Base-by-base conservation (phyloP, 2,888 invertebrate species). In the Hermodice carunculata region DNA sequence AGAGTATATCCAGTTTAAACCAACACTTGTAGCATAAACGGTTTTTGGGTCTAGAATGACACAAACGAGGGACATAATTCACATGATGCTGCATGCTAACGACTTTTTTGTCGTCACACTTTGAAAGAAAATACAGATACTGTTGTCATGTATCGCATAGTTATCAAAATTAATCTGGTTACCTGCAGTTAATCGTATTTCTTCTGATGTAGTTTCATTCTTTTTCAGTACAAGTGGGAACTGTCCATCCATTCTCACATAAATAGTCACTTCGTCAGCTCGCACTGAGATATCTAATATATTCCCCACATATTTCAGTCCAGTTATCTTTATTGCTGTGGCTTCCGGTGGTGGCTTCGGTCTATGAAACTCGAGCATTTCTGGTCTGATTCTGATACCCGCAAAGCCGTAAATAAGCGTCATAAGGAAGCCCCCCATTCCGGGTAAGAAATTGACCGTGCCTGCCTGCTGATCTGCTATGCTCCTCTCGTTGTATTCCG, bases 381-480 rank as follows among this genome's bases (percentile, higher is more conserved):
- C 70, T 1, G 75, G 75, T 31, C 74, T 62, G n/a, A 76, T 66
- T 28, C 74, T 62, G 6, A 76, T 43, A 0, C 76, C 76, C 14
- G 67, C 71, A 49, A 65, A 76, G 42, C 76, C 75, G 49, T 66
- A 70, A 52, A 76, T 60, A 17, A 76, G 56, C 11, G 76, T 75
- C 64, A 76, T 75, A 11, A 76, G 40, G 44, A 68, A 76, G 48
- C 62, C 76, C 0, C 73, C 76, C 67, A 71, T 70, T 17, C 75
- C 76, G 6, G 76, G 74, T 11, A 76, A 67, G 51, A 69, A 76
- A 53, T 76, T 76, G 6, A 71, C 71, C 0, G 60, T 37, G 26
- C 74, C 68, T 11, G 29, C 46, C n/a, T 66, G 43, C 42, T 70
- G 70, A 51, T 71, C 68, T 1, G 48, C 51, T 17, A 17, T 29